Conservation (phyloP, 2,113 vertebrate genomes). For the Sus scrofa region T2T-Sscrofa CM000815.6:44068501-44069000, state of each 20-base stretch:
- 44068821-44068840: neutral
- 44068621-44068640: neutral
- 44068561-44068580: neutral
- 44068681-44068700: neutral
- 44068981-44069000: neutral
- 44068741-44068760: neutral
- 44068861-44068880: neutral
- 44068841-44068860: neutral
- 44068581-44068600: neutral
- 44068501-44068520: neutral
- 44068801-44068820: neutral
- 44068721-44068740: neutral
- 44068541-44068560: neutral
- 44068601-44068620: neutral
- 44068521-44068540: neutral
- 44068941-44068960: neutral
- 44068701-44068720: neutral
- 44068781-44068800: neutral
- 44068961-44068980: neutral
- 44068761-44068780: neutral
- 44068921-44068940: neutral
- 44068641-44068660: neutral
- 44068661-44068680: neutral
- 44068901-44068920: neutral
- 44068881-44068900: neutral